Percentiles rank a stretch among this genome's conserved stretches.
Evolutionary conservation across 2,797 vertebrate species (phyloP).

Genomic region (Poecilia gillii): DNA sequence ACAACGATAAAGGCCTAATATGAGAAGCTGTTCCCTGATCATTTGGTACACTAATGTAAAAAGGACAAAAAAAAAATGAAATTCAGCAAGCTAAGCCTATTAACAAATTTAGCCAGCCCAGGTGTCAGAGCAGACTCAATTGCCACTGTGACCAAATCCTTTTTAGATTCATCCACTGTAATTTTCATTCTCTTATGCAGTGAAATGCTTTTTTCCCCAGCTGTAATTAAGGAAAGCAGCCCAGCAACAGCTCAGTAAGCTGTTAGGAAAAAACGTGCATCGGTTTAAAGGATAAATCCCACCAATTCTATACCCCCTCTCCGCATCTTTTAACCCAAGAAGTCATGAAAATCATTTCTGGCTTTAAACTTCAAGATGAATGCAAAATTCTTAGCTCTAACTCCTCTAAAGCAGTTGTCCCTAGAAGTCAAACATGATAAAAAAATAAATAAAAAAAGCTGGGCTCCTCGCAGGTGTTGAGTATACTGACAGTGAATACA

Average conservation of each 20-base stretch:
- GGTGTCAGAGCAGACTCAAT: slow-evolving; percentile 12
- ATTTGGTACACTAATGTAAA: slow-evolving; percentile 10
- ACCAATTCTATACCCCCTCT: background rate
- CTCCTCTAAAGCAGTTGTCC: slow-evolving; percentile 1
- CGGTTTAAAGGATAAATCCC: background rate
- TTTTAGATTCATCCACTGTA: slow-evolving; percentile 11
- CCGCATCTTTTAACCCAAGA: background rate
- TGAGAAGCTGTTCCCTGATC: slow-evolving; percentile 11
- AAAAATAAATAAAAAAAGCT: background rate
- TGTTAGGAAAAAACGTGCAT: background rate
- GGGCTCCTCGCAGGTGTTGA: slow-evolving; percentile 14
- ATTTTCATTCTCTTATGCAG: slow-evolving; percentile 16
- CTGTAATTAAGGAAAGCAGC: slow-evolving; percentile 12
- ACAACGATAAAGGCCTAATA: slow-evolving; percentile 5
- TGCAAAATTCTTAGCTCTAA: background rate
- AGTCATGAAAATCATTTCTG: background rate
- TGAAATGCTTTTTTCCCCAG: slow-evolving; percentile 7
- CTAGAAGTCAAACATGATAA: slow-evolving; percentile 14
- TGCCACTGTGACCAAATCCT: slow-evolving; percentile 10
- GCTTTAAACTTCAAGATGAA: background rate
- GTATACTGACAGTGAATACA: slow-evolving; percentile 45
- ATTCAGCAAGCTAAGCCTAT: slow-evolving; percentile 17
- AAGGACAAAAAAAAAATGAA: slow-evolving; percentile 11
- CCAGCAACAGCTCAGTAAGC: slow-evolving; percentile 8
- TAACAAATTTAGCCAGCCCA: slow-evolving; percentile 16